These are phyloP conservation scores for Pseudobourletiella spinata DNA, from an alignment of 1,140 invertebrate genomes.

Conservation along the genomic window DNA sequence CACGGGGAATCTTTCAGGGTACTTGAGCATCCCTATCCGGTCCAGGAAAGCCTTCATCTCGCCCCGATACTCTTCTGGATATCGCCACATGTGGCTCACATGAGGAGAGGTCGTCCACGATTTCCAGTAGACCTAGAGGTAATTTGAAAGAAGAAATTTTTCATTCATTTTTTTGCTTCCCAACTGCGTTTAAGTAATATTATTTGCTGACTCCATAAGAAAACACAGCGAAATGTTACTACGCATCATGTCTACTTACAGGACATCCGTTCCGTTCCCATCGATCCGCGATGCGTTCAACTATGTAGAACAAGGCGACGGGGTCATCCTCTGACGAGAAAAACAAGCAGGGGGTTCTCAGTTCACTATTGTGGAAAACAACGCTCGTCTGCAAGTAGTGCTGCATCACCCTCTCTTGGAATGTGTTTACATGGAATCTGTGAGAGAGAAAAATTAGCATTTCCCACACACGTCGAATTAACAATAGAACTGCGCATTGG, in stretches of 20 bases:
- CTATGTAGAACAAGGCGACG: constrained; percentile 43
- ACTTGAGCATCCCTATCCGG: constrained; percentile 37
- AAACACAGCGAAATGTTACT: neutral
- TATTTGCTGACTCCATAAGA: neutral
- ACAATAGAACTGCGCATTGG: neutral
- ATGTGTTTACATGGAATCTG: constrained; percentile 36
- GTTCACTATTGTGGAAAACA: constrained; percentile 41
- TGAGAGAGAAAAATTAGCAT: neutral
- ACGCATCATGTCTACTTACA: neutral
- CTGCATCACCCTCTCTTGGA: neutral
- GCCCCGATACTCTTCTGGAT: constrained; percentile 69
- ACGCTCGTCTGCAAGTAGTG: constrained; percentile 43
- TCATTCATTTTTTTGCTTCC: constrained; percentile 14
- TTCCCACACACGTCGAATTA: neutral
- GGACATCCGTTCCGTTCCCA: constrained; percentile 45
- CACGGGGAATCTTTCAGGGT: neutral
- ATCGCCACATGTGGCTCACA: constrained; percentile 63
- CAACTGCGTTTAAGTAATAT: neutral
- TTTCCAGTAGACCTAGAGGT: constrained; percentile 54
- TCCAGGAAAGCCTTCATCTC: constrained; percentile 53
- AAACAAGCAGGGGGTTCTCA: neutral
- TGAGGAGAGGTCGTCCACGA: constrained; percentile 52
- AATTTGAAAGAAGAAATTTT: constrained; percentile 44
- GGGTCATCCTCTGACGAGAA: neutral
- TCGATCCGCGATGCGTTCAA: neutral